Evolutionary conservation across 2,888 invertebrate genomes (phyloP), one percentile per base, ranked within the genome.

Genomic region (Hermodice carunculata): DNA sequence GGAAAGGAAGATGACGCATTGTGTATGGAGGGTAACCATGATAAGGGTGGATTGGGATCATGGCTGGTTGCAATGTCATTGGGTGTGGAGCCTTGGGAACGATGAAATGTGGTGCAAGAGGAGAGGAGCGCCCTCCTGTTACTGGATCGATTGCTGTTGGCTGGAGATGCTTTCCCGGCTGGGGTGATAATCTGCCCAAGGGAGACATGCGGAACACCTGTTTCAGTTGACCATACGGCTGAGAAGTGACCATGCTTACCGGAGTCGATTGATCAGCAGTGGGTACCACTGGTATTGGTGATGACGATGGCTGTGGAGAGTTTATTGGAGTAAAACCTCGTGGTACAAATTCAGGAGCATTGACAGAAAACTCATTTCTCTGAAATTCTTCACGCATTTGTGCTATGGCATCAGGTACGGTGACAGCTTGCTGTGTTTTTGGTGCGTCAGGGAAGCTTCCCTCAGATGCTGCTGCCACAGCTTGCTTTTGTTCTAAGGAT

Each of bases 281-380:
- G 31, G 8, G 14, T 17, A 51, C 8, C 14, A 19, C 44, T 19
- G 22, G 37, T 17, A 24, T 22, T 54, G 6, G 53, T 26, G 53
- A 5, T 59, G 11, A 11, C 11, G 24, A 5, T 19, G 40, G 17
- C 3, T 28, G 3, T 11, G 37, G 3, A 3, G 46, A 29, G 24
- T 28, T 46, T 37, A 29, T 46, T 19, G 65, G 58, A 5, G 48
- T 34, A 44, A 60, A 59, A 17, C 57, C 24, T 26, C 57, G 32
- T 14, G 72, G 70, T 28, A 72, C 67, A 63, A 72, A 72, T 43
- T 72, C 72, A 6, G 72, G 70, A n/a, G 72, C 72, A 51, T 71
- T 58, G 8, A 69, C 64, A 3, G 72, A 72, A 26, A 71, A 66
- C n/a, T 43, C 11, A 17, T 11, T 11, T 11, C 40, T 11, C 17